Evolutionary conservation across 2,113 vertebrate genomes (phyloP), one percentile per base, ranked within the genome.

Genomic region (Sorex araneus): DNA sequence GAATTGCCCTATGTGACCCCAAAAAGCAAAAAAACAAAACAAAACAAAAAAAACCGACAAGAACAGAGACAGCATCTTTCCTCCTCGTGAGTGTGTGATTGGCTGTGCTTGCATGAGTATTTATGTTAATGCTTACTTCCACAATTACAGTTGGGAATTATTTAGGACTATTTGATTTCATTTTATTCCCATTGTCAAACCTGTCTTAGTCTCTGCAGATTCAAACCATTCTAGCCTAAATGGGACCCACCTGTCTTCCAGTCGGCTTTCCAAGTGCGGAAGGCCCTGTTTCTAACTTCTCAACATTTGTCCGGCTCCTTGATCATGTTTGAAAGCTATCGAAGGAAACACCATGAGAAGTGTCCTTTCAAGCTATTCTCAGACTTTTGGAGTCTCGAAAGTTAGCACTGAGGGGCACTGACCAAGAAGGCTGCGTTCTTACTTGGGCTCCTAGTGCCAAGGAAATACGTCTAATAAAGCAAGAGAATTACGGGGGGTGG

Each of bases 241-340:
- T 10, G 25, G 57, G 36, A 81, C 45, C 60, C 67, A 70, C 45
- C 34, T 80, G 80, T 84, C 63, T 82, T 77, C 45, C 30, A 69
- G 64, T 10, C 11, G 87, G 67, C n/a, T 91, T 93, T 93, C 70
- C 64, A 64, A 74, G 47, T 84, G 70, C 75, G 36, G 77, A 92
- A 93, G 75, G 40, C 18, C 71, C 43, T 0, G 40, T 32, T 45
- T 4, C 54, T 67, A 84, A 90, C 45, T 74, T 91, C 89, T 78
- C 36, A 91, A 94, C 83, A 18, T 15, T 74, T 85, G 60, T 81
- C 87, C 36, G 50, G 25, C 47, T 79, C 83, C 27, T 90, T 91
- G 87, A 73, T 90, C 86, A 83, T 74, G 30, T 36, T 78, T 92
- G 9, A 94, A 40, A 88, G 95, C 90, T 94, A 80, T 94, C 66